Conservation (phyloP, 2,888 invertebrate species). For the Galeopsomyia nigrocyanea region DNA sequence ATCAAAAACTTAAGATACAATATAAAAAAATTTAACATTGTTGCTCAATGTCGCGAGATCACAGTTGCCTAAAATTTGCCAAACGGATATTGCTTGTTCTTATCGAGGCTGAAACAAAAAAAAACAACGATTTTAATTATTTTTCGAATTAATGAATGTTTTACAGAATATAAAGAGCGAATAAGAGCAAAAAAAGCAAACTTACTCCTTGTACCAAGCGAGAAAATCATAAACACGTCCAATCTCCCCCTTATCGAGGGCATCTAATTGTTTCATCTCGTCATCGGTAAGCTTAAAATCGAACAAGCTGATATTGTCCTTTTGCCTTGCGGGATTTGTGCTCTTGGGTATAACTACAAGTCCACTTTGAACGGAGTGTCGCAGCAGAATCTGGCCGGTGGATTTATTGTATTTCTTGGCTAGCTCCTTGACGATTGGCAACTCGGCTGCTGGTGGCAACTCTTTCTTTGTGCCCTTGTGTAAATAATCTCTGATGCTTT, state of each 20-base stretch:
- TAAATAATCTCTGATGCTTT: slow-evolving; percentile 72
- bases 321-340: slow-evolving; percentile 76
- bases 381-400: slow-evolving; percentile 79
- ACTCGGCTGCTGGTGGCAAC: slow-evolving; percentile 74
- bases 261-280: slow-evolving; percentile 72
- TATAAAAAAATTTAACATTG: no score
- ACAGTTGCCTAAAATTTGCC: no score
- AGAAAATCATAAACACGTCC: slow-evolving; percentile 81
- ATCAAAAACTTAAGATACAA: no score
- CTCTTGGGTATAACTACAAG: slow-evolving; percentile 86
- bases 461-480: slow-evolving; percentile 58
- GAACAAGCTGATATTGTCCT: slow-evolving; percentile 78
- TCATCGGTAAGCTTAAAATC: slow-evolving; percentile 74
- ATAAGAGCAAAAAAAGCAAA: slow-evolving; percentile 13
- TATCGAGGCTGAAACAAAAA: slow-evolving; percentile 71
- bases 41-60: no score
- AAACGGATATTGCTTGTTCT: slow-evolving; percentile 81
- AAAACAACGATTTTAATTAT: slow-evolving; percentile 6
- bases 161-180: slow-evolving; percentile 4
- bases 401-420: slow-evolving; percentile 74
- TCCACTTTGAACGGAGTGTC: slow-evolving; percentile 77
- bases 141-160: not conserved
- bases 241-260: slow-evolving; percentile 74
- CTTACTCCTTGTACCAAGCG: slow-evolving; percentile 65
- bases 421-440: slow-evolving; percentile 73